These are phyloP conservation scores for Fragum fragum DNA, from an alignment of 2,888 invertebrate genomes.

Conservation along the genomic window DNA sequence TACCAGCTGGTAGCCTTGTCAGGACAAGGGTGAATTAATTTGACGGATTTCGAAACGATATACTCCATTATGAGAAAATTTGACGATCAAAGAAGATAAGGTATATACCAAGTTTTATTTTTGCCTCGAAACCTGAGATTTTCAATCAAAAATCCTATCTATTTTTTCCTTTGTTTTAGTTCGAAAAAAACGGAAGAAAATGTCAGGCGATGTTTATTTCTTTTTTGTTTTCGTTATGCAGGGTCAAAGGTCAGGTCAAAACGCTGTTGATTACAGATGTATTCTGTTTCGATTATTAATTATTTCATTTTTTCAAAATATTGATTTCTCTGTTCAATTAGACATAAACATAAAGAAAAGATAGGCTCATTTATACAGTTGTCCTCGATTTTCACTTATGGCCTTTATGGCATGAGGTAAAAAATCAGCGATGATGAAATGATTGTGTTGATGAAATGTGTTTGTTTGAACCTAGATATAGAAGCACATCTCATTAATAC, in stretches of 20 bases:
- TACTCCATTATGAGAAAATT: not conserved
- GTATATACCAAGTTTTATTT: not conserved
- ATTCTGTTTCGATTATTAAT: not conserved
- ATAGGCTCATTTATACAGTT: no score
- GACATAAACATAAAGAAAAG: no score
- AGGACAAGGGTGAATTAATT: slow-evolving; percentile 32
- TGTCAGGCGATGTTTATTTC: slow-evolving; percentile 22
- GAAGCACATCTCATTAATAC: no score
- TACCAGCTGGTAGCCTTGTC: slow-evolving; percentile 3
- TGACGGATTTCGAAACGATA: slow-evolving; percentile 15
- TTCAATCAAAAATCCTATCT: not conserved
- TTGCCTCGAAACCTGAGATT: not conserved
- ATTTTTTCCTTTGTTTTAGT: not conserved
- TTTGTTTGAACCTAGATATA: no score
- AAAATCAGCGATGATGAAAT: no score
- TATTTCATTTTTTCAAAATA: no score
- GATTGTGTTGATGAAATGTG: no score
- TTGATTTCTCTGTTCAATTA: no score
- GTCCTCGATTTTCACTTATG: no score
- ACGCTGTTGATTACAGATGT: not conserved
- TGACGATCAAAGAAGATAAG: not conserved
- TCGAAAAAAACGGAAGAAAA: not conserved
- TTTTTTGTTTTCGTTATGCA: slow-evolving; percentile 12
- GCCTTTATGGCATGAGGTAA: no score
- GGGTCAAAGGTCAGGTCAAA: slow-evolving; percentile 24